These are phyloP conservation scores for Peromyscus leucopus DNA, from an alignment of 2,113 vertebrate species.

Conservation along the genomic window DNA sequence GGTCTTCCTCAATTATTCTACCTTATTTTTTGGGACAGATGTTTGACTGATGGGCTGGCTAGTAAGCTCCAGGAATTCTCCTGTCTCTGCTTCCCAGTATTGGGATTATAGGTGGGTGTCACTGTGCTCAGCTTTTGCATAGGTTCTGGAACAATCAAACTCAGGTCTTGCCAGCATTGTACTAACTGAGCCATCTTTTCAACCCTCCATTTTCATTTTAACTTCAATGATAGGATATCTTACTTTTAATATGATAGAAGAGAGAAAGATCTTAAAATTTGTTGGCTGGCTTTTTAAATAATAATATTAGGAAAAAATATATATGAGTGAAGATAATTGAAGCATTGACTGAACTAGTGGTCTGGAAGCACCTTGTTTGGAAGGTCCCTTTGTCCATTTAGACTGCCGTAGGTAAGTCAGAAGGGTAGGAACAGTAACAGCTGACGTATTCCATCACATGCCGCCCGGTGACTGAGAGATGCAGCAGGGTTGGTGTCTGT, in stretches of 20 bases:
- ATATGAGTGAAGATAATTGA: conserved; percentile 2
- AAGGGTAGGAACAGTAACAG: neutral
- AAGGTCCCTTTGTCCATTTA: neutral
- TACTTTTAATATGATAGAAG: conserved; percentile 40
- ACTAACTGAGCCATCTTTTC: neutral
- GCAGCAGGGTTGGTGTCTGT: neutral
- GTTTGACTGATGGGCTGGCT: neutral
- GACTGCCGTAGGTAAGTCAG: neutral
- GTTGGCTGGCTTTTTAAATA: conserved; percentile 34
- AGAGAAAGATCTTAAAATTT: conserved; percentile 31
- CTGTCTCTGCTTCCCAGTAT: neutral
- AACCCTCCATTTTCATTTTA: conserved; percentile 45
- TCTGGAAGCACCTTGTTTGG: neutral
- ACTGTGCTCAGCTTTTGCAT: neutral
- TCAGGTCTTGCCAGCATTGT: neutral
- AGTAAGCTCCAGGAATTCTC: neutral
- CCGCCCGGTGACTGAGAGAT: neutral
- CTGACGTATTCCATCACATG: neutral
- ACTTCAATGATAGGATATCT: neutral
- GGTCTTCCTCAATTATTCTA: neutral
- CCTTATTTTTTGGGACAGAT: neutral
- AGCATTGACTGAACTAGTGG: conserved; percentile 56
- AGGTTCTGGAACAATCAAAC: neutral
- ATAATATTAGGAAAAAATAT: conserved; percentile 14
- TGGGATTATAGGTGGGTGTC: neutral